Evolutionary conservation across 1,140 invertebrate species (phyloP), one percentile per base, ranked within the genome.

Genomic region (Eurosta solidaginis): DNA sequence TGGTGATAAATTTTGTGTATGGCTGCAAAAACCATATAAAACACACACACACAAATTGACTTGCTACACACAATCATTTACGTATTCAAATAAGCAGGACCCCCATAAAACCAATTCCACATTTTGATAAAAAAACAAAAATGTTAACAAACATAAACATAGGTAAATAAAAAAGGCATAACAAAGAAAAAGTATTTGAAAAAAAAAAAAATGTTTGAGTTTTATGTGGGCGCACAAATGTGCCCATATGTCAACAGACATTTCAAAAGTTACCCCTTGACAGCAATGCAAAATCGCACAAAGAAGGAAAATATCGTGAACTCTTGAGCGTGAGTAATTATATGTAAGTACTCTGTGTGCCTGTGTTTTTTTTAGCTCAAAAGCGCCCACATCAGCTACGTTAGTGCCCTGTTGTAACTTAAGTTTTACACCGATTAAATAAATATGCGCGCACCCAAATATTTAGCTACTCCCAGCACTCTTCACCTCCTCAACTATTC

Each of bases 161-260:
- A 47, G n/a, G 12, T 47, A 47, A 3, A 20, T 1, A 54, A 25
- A 54, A 54, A 54, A 25, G n/a, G 50, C 50, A n/a, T n/a, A n/a
- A n/a, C 22, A 12, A 25, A 20, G 27, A 33, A 59, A 10, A 59
- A 59, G 54, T 36, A 68, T 10, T 17, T 22, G n/a, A 40, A 20
- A 68, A 54, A 54, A 27, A 59, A 59, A 59, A 59, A 59, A 17
- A 17, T 68, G 59, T 42, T 40, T 10, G 29, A 25, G 7, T 22
- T n/a, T 9, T 52, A 42, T 68, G 59, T 68, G 36, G 36, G 59
- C 59, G 33, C 17, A 40, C 17, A 68, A 36, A 40, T 68, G 59
- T 68, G 59, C 59, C 59, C 59, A 68, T 68, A 40, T 68, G 59
- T 68, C 59, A 68, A 68, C 59, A 68, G 36, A 68, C 59, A 20